Conservation (phyloP, 2,888 invertebrate genomes). For the Spatulosminthurus flaviceps region DNA sequence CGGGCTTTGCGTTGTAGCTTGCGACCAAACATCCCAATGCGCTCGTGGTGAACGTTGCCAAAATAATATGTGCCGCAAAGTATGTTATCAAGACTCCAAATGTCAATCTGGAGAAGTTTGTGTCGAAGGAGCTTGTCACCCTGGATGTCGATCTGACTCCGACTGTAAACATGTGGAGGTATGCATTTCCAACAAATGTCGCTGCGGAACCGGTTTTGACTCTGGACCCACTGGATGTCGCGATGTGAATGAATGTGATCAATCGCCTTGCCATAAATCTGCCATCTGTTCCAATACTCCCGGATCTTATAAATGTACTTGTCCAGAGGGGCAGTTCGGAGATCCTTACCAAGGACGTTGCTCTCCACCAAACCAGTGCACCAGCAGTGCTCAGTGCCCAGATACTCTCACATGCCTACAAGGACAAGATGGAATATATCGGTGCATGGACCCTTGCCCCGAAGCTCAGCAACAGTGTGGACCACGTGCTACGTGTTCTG, state of each 20-base stretch:
- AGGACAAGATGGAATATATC: constrained; percentile 67
- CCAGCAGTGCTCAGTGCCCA: constrained; percentile 77
- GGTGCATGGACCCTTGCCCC: constrained; percentile 84
- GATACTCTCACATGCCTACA: constrained; percentile 76
- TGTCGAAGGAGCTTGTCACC: constrained; percentile 80
- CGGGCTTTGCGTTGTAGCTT: constrained; percentile 81
- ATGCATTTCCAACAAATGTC: constrained; percentile 83
- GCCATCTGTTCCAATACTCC: constrained; percentile 82
- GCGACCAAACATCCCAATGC: constrained; percentile 76
- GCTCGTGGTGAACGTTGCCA: constrained; percentile 87
- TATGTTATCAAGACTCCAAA: constrained; percentile 89
- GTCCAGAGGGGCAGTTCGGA: constrained; percentile 78
- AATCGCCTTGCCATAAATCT: constrained; percentile 79
- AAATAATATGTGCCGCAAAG: constrained; percentile 78
- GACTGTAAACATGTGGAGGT: constrained; percentile 82
- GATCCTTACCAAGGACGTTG: constrained; percentile 75
- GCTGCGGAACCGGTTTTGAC: constrained; percentile 80
- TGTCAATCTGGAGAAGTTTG: constrained; percentile 91
- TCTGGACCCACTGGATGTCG: constrained; percentile 78
- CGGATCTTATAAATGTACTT: constrained; percentile 83
- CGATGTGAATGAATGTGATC: constrained; percentile 85
- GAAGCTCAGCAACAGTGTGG: constrained; percentile 74
- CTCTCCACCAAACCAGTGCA: constrained; percentile 79
- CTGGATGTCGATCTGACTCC: constrained; percentile 80
- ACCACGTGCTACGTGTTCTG: constrained; percentile 78